Evolutionary conservation across 2,113 vertebrate genomes (phyloP).

Genomic region (Datnioides undecimradiatus): DNA sequence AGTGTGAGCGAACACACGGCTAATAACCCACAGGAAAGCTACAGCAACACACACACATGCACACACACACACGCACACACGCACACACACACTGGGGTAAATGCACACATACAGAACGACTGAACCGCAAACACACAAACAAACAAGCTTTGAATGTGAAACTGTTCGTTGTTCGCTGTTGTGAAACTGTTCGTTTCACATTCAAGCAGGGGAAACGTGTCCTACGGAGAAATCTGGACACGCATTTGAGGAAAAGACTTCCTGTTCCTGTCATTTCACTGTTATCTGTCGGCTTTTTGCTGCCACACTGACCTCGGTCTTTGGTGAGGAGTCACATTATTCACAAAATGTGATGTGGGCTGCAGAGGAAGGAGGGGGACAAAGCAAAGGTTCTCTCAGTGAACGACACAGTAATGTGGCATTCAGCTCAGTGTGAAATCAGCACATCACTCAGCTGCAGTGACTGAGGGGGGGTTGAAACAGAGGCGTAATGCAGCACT

Average conservation of each 20-base stretch:
- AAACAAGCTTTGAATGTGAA: too few relatives aligned
- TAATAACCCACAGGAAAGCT: not conserved
- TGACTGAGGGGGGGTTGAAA: not conserved
- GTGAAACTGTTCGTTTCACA: too few relatives aligned
- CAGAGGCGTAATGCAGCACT: not conserved
- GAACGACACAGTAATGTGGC: constrained; percentile 2
- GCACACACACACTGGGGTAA: not conserved
- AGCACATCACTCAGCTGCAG: constrained; percentile 14
- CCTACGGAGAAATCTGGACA: not conserved
- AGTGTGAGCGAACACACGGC: not conserved
- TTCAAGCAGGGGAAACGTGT: not conserved
- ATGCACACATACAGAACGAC: too few relatives aligned
- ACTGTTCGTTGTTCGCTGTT: too few relatives aligned
- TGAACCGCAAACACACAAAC: too few relatives aligned
- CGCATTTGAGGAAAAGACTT: not conserved
- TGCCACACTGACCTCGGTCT: too few relatives aligned
- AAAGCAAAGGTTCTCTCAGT: constrained; percentile 19
- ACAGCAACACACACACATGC: not conserved
- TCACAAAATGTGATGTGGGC: too few relatives aligned
- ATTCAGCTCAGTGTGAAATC: constrained; percentile 26
- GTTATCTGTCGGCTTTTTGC: too few relatives aligned
- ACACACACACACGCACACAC: too few relatives aligned
- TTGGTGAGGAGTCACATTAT: too few relatives aligned
- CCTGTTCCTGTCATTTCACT: not conserved
- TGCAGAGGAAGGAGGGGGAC: not conserved